These are phyloP conservation scores for Euclidia mi DNA, from an alignment of 2,888 invertebrate genomes.

Conservation along the genomic window DNA sequence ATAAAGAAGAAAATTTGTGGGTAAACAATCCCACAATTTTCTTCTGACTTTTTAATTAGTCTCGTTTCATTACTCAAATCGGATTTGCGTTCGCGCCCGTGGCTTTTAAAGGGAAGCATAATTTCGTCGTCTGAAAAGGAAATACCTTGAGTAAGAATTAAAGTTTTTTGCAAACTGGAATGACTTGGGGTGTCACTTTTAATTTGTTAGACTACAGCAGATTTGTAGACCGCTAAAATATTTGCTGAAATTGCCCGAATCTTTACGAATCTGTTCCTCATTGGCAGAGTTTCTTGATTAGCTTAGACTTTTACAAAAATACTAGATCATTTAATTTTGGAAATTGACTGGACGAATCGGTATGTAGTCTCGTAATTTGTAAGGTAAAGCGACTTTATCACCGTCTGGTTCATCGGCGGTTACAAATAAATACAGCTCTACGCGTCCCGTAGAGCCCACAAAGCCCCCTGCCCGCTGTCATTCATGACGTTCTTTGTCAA, in stretches of 20 bases:
- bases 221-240: constrained; percentile 2
- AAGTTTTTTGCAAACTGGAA: constrained; percentile 56
- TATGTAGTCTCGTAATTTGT: no score
- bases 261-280: neutral
- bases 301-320: no score
- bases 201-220: constrained; percentile 25
- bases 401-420: no score
- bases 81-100: constrained; percentile 80
- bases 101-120: constrained; percentile 75
- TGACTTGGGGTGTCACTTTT: constrained; percentile 56
- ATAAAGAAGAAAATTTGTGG: constrained; percentile 71
- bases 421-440: no score
- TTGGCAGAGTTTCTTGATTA: neutral
- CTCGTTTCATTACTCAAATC: constrained; percentile 83
- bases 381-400: no score
- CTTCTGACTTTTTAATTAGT: constrained; percentile 79
- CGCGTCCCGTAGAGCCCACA: no score
- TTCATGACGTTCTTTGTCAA: no score
- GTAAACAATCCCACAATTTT: constrained; percentile 72
- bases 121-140: constrained; percentile 61
- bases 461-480: no score
- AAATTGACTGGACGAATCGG: no score
- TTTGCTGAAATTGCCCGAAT: neutral
- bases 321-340: no score
- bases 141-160: constrained; percentile 59